Base-by-base conservation (phyloP, 2,113 vertebrate genomes). In the Eurypyga helias region DNA sequence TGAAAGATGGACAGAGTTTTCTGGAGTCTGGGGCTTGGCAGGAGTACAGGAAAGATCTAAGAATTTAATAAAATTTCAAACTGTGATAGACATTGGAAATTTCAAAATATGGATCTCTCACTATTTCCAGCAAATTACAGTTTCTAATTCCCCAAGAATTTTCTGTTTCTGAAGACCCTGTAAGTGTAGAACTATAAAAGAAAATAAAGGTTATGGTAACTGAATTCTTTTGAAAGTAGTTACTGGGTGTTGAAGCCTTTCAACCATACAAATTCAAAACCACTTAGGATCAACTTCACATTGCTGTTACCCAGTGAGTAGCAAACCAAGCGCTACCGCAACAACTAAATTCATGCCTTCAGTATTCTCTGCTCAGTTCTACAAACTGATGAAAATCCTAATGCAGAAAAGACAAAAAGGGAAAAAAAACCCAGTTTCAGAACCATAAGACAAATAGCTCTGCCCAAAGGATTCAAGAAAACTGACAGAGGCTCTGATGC, bases 11-110 rank as follows among this genome's bases (percentile, higher is more conserved):
- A 31, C 17, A 34, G 87, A 69, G 54, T 88, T 96, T 79, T 91
- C 46, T 72, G 90, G 57, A 71, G 83, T 62, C 43, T 79, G 81
- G 31, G 97, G 88, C 65, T 98, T 98, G 51, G 97, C 96, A 88
- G 98, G 98, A 83, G 96, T 91, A n/a, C 92, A 95, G 54, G 96
- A 96, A 89, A 95, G 97, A 83, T 90, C 97, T 96, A 73, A 95
- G 97, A 83, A 90, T 33, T 48, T 2, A 92, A 93, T 46, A 89
- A 54, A 5, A 58, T 17, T 76, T 86, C 34, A 1, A 89, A 62
- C 4, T 31, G n/a, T 10, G 11, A 43, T 34, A 3, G 31, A 48
- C 23, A 36, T 12, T 51, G 1, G 23, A 58, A 4, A 55, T 38
- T 91, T 48, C 29, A n/a, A 64, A 71, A 81, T 9, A 20, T 7